Conservation (phyloP, 2,113 vertebrate species). For the Mormyrus iriodes region DNA sequence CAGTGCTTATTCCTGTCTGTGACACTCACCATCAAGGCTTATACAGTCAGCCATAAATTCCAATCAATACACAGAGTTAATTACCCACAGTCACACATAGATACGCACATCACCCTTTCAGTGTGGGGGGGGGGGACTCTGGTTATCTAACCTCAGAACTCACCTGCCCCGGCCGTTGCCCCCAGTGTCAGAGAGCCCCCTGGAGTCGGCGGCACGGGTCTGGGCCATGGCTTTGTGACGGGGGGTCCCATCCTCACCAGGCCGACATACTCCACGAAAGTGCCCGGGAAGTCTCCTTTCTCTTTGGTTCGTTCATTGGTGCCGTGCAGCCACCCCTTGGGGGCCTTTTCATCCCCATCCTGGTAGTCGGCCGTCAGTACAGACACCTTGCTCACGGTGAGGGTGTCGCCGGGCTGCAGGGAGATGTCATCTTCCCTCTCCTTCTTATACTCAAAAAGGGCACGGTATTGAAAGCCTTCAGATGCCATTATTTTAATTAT, state of each 20-base stretch:
- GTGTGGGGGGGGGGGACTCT: neutral
- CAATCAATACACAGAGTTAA: neutral
- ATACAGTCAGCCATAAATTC: neutral
- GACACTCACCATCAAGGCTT: neutral
- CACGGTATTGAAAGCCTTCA: slow-evolving; percentile 69
- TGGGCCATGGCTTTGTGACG: slow-evolving; percentile 54
- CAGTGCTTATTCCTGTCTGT: neutral
- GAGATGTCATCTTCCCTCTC: slow-evolving; percentile 68
- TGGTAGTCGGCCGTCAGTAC: slow-evolving; percentile 54
- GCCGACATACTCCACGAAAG: slow-evolving; percentile 72
- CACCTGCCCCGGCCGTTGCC: slow-evolving; percentile 48
- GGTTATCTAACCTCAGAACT: slow-evolving; percentile 40
- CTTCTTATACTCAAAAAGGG: slow-evolving; percentile 69
- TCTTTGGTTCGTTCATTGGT: slow-evolving; percentile 73
- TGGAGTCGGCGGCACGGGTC: slow-evolving; percentile 53
- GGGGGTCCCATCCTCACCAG: slow-evolving; percentile 34
- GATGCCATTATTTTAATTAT: slow-evolving; percentile 55
- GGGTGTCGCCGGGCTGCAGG: slow-evolving; percentile 65
- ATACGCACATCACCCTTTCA: neutral
- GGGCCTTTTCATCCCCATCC: slow-evolving; percentile 64
- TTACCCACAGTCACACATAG: neutral
- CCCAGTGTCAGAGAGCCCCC: slow-evolving; percentile 32
- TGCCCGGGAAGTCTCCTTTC: slow-evolving; percentile 69
- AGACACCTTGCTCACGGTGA: slow-evolving; percentile 57
- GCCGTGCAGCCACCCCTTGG: slow-evolving; percentile 69